These are phyloP conservation scores for Plusia festucae DNA, from an alignment of 2,888 invertebrate species.

Conservation along the genomic window DNA sequence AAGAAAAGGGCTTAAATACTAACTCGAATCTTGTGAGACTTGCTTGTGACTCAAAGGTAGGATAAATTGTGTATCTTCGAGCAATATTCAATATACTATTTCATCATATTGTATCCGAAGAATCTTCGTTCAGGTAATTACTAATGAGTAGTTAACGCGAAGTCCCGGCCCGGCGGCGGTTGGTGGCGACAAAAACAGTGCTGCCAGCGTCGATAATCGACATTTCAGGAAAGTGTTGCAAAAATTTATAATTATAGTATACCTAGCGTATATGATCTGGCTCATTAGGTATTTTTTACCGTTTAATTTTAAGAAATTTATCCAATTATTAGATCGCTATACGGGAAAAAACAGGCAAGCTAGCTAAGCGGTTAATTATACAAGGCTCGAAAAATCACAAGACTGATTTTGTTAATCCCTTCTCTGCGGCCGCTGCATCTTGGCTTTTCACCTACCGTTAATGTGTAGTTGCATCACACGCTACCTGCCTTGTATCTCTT, in stretches of 20 bases:
- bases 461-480: too few relatives aligned
- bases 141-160: slow-evolving; percentile 1
- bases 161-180: neutral
- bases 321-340: neutral
- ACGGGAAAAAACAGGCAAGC: neutral
- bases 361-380: neutral
- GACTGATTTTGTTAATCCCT: neutral
- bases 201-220: slow-evolving; percentile 15
- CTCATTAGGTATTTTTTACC: neutral
- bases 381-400: neutral
- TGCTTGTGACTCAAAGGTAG: too few relatives aligned
- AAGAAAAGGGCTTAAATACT: too few relatives aligned
- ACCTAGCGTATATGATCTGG: neutral
- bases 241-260: slow-evolving; percentile 1
- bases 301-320: too few relatives aligned
- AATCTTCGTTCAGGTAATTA: slow-evolving; percentile 3
- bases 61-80: neutral
- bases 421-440: too few relatives aligned
- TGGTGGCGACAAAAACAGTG: slow-evolving; percentile 5
- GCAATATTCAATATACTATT: neutral
- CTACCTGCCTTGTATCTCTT: too few relatives aligned
- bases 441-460: too few relatives aligned
- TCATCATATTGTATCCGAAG: neutral
- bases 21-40: too few relatives aligned
- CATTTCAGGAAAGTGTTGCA: slow-evolving; percentile 21